Base-by-base conservation (phyloP, 1,140 invertebrate genomes). In the Drosophila quadrilineata region DNA sequence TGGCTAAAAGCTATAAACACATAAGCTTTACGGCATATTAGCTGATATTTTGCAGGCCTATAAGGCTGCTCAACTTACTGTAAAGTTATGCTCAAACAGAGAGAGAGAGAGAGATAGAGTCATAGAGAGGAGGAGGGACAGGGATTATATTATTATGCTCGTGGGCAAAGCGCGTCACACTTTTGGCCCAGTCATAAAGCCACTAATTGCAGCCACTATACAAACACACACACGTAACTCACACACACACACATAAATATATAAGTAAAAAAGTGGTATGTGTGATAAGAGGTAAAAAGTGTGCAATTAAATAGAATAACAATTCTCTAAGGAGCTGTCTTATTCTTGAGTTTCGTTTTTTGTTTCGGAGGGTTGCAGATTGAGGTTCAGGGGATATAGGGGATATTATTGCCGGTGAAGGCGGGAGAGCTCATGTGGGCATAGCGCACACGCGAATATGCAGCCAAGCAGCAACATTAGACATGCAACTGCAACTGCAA, bases 381-480 rank as follows among this genome's bases (percentile, higher is more conserved):
- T n/a, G n/a, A 10, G 12, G 21, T 4, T 6, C 1, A 4, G 10
- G 6, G 17, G 16, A 14, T 21, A 33, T 12, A 5, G 16, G 9
- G 8, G 6, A n/a, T n/a, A n/a, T n/a, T n/a, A n/a, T n/a, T n/a
- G 10, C 4, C 22, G 10, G n/a, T 2, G 10, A 9, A 28, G 63
- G 6, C 26, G 41, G 12, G 40, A 53, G 48, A 52, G 26, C 48
- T 49, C 64, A 82, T 48, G 40, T 71, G 58, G 77, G 77, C 77
- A 84, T 84, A 72, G 79, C 64, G 70, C 74, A 85, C 77, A 84
- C 79, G 80, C 79, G 71, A 85, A 86, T 80, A 71, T 80, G 71
- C 80, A 87, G 66, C 80, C 36, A 71, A 73, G 80, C 82, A 87
- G 63, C 75, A 86, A 87, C 72, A 87, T 86, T 86, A 82, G 79